Base-by-base conservation (phyloP, 2,113 vertebrate species). In the Brevimyrus niger region DNA sequence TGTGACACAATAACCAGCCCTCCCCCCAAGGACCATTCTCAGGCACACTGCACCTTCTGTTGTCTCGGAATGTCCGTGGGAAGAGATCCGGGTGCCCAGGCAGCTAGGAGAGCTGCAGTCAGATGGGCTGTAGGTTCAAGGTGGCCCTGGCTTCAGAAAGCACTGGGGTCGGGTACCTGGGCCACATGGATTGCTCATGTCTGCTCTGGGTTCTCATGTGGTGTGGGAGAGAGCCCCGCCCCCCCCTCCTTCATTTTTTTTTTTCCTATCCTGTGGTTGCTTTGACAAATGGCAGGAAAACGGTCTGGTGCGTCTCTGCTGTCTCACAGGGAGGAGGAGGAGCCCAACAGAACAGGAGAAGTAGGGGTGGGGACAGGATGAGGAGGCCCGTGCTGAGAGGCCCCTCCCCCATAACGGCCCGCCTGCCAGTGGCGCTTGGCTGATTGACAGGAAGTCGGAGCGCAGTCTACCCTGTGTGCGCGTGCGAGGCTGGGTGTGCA, bases 371-470 rank as follows among this genome's bases (percentile, higher is more conserved):
- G 69, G 69, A 38, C 73, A 65, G 87, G 46, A 55, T 23, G 15
- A 55, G 87, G 88, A 27, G 88, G 46, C 31, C 15, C 27, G 19
- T 48, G 31, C 19, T n/a, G 47, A 88, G 88, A 38, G 11, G 19
- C 88, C 73, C 76, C 88, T 58, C 42, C 88, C 76, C 51, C 35
- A 3, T 11, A 4, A 13, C 4, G 61, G 27, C 61, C 65, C 65
- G 51, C 50, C 27, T 17, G 46, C 4, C 46, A 31, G 19, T 46
- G 27, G 44, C 31, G 88, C 88, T 83, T 51, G 38, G 88, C 51
- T 89, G 88, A 89, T 85, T 89, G 88, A 89, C 88, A 89, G 88
- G 88, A 89, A 89, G 80, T 61, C 38, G 23, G 88, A 84, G 10
- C 51, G 21, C 80, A 42, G 76, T 80, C 88, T 31, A 38, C 51